These are phyloP conservation scores for Drosophila guanche DNA, from an alignment of 1,140 invertebrate genomes.

Conservation along the genomic window DNA sequence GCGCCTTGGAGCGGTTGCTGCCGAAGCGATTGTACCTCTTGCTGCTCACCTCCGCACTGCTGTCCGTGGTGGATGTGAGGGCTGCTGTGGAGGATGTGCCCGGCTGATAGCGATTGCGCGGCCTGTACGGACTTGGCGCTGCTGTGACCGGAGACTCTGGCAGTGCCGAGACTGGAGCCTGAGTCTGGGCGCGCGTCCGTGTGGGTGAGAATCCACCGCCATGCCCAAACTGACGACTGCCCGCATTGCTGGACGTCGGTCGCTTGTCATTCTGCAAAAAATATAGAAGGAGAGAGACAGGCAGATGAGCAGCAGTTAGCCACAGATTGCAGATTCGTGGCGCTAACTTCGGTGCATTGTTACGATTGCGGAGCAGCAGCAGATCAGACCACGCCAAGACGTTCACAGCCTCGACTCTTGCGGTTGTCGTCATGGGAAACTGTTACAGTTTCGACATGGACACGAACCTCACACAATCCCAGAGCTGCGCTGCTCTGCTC, in stretches of 20 bases:
- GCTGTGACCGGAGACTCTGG: constrained; percentile 40
- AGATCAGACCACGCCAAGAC: constrained; percentile 5
- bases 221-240: constrained; percentile 67
- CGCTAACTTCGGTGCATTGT: constrained; percentile 17
- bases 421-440: constrained; percentile 74
- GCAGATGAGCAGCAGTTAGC: constrained; percentile 2
- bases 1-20: constrained; percentile 43
- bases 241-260: constrained; percentile 32
- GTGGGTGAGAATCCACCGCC: constrained; percentile 68
- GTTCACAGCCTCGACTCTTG: constrained; percentile 57
- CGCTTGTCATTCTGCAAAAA: constrained; percentile 67
- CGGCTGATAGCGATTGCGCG: constrained; percentile 74
- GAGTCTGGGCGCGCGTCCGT: constrained; percentile 54
- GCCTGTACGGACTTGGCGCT: constrained; percentile 50
- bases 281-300: background rate
- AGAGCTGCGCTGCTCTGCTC: too few species aligned
- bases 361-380: constrained; percentile 7
- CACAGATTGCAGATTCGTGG: constrained; percentile 1
- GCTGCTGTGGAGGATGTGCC: constrained; percentile 19
- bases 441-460: constrained; percentile 73
- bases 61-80: constrained; percentile 49
- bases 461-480: constrained; percentile 30
- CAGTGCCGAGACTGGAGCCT: constrained; percentile 27
- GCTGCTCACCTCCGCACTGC: constrained; percentile 60
- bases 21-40: constrained; percentile 77